These are phyloP conservation scores for Thalassophryne amazonica DNA, from an alignment of 2,797 vertebrate species.

Conservation along the genomic window DNA sequence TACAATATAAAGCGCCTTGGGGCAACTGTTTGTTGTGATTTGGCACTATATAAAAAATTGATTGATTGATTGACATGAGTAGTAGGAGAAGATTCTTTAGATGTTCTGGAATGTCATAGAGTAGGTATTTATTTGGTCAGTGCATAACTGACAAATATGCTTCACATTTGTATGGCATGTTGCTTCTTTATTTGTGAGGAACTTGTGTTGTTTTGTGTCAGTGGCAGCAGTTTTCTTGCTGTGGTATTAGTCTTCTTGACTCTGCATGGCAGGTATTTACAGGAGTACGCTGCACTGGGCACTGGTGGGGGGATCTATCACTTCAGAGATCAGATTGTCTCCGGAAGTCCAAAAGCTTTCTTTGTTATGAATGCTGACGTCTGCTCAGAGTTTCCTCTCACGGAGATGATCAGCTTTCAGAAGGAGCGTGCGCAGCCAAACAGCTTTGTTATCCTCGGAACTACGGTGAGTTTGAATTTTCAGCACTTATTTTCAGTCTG, in stretches of 20 bases:
- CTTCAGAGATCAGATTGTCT: slow-evolving; percentile 98
- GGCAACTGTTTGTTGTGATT: too few species aligned
- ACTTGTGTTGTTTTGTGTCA: background rate
- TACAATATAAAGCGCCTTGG: too few species aligned
- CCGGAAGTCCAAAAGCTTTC: slow-evolving; percentile 87
- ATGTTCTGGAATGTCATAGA: too few species aligned
- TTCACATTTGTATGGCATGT: too few species aligned
- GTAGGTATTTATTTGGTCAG: too few species aligned
- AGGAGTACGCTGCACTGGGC: slow-evolving; percentile 93
- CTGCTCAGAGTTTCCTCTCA: slow-evolving; percentile 92
- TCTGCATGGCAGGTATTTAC: slow-evolving; percentile 84
- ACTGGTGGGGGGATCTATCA: slow-evolving; percentile 98
- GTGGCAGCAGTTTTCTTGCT: background rate
- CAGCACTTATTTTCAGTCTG: background rate
- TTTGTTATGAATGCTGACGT: slow-evolving; percentile 96
- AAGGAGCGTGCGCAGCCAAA: slow-evolving; percentile 80
- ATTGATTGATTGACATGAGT: too few species aligned
- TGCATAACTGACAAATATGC: too few species aligned
- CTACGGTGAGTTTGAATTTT: slow-evolving; percentile 81
- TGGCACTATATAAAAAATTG: too few species aligned
- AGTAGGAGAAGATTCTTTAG: too few species aligned
- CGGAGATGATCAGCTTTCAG: slow-evolving; percentile 88
- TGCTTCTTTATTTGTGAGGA: background rate
- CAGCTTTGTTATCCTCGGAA: slow-evolving; percentile 92
- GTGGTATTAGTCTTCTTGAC: slow-evolving; percentile 7